Evolutionary conservation across 2,113 vertebrate genomes (phyloP).

Genomic region (Neodon shergylaensis): DNA sequence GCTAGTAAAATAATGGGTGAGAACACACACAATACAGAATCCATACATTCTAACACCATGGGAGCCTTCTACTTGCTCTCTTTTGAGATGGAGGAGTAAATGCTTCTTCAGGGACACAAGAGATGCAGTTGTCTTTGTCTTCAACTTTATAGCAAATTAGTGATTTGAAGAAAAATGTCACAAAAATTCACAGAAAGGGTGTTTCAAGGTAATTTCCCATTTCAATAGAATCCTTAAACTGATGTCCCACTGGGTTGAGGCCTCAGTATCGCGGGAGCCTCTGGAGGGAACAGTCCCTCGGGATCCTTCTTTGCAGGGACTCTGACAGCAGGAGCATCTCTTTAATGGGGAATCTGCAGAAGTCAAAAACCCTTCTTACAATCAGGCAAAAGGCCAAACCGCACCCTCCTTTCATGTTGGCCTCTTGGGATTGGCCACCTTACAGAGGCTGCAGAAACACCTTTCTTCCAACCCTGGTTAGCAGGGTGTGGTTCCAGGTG

Average conservation of each 20-base stretch:
- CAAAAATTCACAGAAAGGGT: slow-evolving; percentile 9
- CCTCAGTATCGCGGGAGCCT: not conserved
- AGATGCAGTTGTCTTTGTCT: not conserved
- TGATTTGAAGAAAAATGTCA: slow-evolving; percentile 39
- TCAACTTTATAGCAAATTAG: not conserved
- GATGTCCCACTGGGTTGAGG: not conserved
- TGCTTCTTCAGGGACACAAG: not conserved
- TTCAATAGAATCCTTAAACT: not conserved
- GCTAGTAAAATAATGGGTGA: not conserved
- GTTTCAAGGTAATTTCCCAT: slow-evolving; percentile 52
- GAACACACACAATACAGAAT: not conserved
- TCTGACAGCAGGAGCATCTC: not conserved
- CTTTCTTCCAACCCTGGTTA: not conserved
- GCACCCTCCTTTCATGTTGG: not conserved
- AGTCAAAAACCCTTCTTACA: not conserved
- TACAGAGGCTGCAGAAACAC: not conserved
- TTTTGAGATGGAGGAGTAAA: slow-evolving; percentile 45
- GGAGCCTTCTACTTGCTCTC: not conserved
- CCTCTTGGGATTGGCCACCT: slow-evolving; percentile 15
- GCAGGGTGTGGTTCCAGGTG: not conserved
- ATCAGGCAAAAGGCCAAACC: slow-evolving; percentile 31
- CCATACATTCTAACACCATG: not conserved
- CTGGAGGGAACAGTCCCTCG: not conserved
- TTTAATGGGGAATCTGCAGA: not conserved
- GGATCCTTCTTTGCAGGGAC: not conserved